Evolutionary conservation across 2,113 vertebrate species (phyloP), one percentile per base, ranked within the genome.

Genomic region (Gobiocypris rarus): DNA sequence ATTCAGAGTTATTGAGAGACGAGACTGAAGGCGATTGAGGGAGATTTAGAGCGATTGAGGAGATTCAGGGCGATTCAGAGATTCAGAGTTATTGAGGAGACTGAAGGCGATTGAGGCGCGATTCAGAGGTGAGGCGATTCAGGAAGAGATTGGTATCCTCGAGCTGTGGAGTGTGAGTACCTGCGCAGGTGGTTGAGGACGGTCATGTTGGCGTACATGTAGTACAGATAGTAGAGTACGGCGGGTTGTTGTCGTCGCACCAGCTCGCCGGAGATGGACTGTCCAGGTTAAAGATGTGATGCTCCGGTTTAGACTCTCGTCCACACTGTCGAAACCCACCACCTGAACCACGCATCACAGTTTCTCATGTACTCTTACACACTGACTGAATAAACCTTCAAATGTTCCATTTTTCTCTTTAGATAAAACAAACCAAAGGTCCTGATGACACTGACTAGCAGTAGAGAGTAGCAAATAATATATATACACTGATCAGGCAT

Each of bases 201-300:
- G 0, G 96, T 95, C 96, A 99, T 99, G 94, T 99, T 99, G 92
- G 96, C 97, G 0, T 96, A 99, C 89, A 96, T 98, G 88, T 99
- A 98, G 89, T 99, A 99, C 87, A 99, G 94, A 92, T 99, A 99
- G 92, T 98, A 99, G 71, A 95, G 45, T 99, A 99, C 7, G 98
- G 97, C 0, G 98, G 98, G 91, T 99, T 99, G 92, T 96, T 94
- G 78, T 97, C 96, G 83, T 96, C 95, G 41, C 94, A 94, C 97
- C 98, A 99, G 31, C 94, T 91, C 67, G 89, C 95, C 0, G 97
- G 98, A 71, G 96, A 92, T 0, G 97, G 97, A 87, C 97, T 98
- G 82, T 99, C 97, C 81, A 96, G 91, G 88, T 97, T 98, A 91
- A 99, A 99, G 87, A 98, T 95, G 84, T 97, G 97, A 70, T 98